phyloP scores from a whole-genome alignment of 2,888 invertebrate genomes.

The Ditula angustiorana region DNA sequence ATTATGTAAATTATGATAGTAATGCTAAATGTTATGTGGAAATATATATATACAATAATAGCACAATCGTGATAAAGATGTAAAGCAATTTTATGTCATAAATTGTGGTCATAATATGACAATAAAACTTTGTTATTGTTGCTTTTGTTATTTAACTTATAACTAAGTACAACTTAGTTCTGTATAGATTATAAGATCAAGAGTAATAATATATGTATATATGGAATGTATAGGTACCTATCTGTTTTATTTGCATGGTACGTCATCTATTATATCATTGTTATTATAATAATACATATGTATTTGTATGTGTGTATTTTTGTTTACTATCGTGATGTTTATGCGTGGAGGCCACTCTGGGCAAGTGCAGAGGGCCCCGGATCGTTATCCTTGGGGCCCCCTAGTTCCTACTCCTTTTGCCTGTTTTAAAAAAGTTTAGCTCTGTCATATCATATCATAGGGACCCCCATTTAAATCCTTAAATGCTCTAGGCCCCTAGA shows the following conservation, averaged over 20 bases:
- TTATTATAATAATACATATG: not conserved
- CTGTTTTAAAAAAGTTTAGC: too few relatives aligned
- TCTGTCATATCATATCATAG: too few relatives aligned
- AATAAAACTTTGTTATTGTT: constrained; percentile 1
- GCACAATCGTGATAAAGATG: not conserved
- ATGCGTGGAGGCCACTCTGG: too few relatives aligned
- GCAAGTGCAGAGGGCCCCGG: too few relatives aligned
- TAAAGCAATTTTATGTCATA: not conserved
- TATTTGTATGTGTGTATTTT: not conserved
- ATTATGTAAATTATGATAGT: not conserved
- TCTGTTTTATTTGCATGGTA: not conserved
- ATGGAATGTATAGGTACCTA: not conserved
- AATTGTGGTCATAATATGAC: not conserved
- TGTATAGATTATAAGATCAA: not conserved
- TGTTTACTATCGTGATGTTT: not conserved
- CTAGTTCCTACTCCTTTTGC: too few relatives aligned
- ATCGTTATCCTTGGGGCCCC: too few relatives aligned
- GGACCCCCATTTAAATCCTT: too few relatives aligned
- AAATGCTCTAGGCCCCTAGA: too few relatives aligned
- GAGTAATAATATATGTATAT: not conserved
- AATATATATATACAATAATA: not conserved
- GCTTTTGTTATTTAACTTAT: not conserved
- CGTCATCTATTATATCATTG: not conserved
- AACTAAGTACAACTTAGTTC: not conserved
- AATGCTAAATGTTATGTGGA: not conserved